These are phyloP conservation scores for Aplidium turbinatum DNA, from an alignment of 23 tunicate species.

Conservation along the genomic window DNA sequence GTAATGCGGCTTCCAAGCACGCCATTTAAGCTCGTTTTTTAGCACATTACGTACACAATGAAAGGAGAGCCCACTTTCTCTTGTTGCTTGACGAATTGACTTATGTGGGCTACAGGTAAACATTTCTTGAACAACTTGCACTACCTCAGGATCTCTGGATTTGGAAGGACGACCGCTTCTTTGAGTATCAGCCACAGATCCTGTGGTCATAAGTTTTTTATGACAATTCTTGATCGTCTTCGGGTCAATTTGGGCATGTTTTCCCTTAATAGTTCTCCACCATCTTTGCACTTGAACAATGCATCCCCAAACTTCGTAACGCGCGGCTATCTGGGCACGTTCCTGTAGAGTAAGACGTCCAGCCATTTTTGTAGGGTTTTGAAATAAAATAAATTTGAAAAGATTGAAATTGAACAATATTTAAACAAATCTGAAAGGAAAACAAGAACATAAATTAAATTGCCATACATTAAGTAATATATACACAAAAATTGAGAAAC, in stretches of 20 bases:
- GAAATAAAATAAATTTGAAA: no score
- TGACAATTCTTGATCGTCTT: slow-evolving; percentile 15
- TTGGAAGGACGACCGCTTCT: slow-evolving; percentile 22
- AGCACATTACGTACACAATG: slow-evolving; percentile 10
- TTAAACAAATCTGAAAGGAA: no score
- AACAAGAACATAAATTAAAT: no score
- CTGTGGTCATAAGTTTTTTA: slow-evolving; percentile 7
- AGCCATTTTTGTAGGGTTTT: slow-evolving; percentile 16
- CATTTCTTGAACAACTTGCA: slow-evolving; percentile 24
- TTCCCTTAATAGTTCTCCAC: background rate
- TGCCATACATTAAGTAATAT: no score
- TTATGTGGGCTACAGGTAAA: slow-evolving; percentile 9
- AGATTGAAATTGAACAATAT: no score
- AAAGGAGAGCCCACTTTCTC: background rate
- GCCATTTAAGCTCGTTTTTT: no score
- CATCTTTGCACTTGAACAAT: background rate
- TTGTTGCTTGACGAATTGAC: slow-evolving; percentile 17
- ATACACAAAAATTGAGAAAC: no score
- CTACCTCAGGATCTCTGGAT: slow-evolving; percentile 15
- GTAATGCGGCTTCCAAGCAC: background rate
- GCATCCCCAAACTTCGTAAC: no score
- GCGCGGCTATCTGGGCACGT: slow-evolving; percentile 24
- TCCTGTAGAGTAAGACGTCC: slow-evolving; percentile 25
- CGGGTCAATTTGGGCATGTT: slow-evolving; percentile 4
- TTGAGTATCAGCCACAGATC: slow-evolving; percentile 26